phyloP scores from a whole-genome alignment of 1,140 invertebrate genomes.

The Schlechtendalia chinensis region DNA sequence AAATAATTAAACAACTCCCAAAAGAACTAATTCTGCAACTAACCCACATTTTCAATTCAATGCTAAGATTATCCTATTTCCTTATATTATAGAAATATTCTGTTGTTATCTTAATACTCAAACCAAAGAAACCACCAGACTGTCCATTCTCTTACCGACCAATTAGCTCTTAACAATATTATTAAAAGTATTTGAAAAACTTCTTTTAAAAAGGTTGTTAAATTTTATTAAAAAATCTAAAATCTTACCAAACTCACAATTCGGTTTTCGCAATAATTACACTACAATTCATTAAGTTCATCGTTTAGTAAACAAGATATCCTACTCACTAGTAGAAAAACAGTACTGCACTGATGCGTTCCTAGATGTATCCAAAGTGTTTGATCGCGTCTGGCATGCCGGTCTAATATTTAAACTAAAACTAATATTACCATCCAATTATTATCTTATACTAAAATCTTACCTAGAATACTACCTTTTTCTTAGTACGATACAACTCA shows the following conservation, averaged over 20 bases:
- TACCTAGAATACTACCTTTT: no score
- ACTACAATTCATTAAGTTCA: slow-evolving; percentile 3
- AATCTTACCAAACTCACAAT: background rate
- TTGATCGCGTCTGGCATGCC: background rate
- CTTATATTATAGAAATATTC: background rate
- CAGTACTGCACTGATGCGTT: slow-evolving; percentile 53
- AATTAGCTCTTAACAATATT: background rate
- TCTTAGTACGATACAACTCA: no score
- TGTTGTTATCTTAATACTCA: background rate
- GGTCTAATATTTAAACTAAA: background rate
- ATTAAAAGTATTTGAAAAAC: background rate
- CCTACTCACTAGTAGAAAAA: slow-evolving; percentile 12
- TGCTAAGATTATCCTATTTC: background rate
- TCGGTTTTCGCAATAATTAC: background rate
- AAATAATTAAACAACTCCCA: background rate
- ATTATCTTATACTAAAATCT: background rate
- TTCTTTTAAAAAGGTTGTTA: background rate
- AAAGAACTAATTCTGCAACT: background rate
- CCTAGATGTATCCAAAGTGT: slow-evolving; percentile 55
- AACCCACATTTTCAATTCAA: background rate
- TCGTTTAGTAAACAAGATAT: slow-evolving; percentile 1
- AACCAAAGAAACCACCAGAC: background rate
- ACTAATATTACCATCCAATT: background rate
- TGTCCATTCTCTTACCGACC: background rate
- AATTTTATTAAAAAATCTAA: background rate